phyloP scores from a whole-genome alignment of 2,113 vertebrate genomes.

The Scytalopus superciliaris region DNA sequence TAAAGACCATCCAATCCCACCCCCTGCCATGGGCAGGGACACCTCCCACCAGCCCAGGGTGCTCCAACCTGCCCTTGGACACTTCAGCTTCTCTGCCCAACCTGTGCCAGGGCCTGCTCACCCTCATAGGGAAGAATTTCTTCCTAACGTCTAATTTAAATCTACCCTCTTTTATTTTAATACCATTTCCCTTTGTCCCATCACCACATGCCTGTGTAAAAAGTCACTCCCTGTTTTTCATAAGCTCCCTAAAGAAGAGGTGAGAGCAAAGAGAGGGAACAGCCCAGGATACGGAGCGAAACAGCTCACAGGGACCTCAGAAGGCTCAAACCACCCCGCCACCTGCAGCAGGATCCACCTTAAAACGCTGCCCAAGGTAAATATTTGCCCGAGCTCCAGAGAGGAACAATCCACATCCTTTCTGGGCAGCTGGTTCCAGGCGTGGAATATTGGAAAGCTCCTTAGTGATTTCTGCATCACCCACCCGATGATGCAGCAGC shows the following conservation, averaged over 20 bases:
- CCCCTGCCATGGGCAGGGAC: background rate
- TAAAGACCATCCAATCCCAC: background rate
- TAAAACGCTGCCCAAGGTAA: background rate
- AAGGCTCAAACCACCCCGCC: background rate
- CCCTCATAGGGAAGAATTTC: background rate
- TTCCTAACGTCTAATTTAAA: background rate
- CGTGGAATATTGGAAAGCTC: background rate
- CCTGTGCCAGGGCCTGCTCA: rapidly evolving
- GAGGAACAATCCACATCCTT: background rate
- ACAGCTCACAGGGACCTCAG: background rate
- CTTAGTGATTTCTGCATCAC: rapidly evolving
- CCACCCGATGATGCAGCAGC: background rate
- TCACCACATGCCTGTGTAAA: rapidly evolving
- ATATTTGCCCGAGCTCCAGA: background rate
- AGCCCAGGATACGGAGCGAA: background rate
- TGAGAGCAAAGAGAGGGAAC: background rate
- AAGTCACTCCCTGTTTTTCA: background rate
- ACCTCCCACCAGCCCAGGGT: background rate
- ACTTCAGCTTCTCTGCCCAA: background rate
- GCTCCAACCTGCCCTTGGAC: background rate
- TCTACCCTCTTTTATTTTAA: background rate
- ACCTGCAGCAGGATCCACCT: background rate
- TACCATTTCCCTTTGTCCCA: background rate
- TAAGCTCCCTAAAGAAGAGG: background rate
- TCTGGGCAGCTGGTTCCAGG: background rate